phyloP scores from a whole-genome alignment of 1,140 invertebrate species.

The Drosophila lini region DNA sequence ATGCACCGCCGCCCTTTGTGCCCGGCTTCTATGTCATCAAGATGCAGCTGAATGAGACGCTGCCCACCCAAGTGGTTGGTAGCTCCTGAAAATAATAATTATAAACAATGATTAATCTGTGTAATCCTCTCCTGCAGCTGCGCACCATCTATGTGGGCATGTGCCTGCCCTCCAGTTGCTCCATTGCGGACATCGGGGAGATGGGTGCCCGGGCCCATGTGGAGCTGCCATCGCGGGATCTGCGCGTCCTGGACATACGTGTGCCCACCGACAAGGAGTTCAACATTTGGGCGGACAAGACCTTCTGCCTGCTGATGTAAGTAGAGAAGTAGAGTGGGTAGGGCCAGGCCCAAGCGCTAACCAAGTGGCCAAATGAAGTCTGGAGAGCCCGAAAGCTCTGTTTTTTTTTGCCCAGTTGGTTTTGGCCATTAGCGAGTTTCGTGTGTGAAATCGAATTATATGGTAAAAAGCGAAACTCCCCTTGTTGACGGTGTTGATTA shows the following conservation, averaged over 20 bases:
- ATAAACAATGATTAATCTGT: neutral
- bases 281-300: conserved; percentile 88
- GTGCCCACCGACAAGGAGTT: conserved; percentile 88
- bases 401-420: conserved; percentile 25
- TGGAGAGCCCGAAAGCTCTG: neutral
- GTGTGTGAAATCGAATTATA: conserved; percentile 43
- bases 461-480: conserved; percentile 49
- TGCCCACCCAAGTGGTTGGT: conserved; percentile 85
- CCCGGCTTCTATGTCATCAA: conserved; percentile 87
- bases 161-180: conserved; percentile 89
- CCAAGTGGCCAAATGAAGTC: conserved; percentile 14
- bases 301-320: conserved; percentile 90
- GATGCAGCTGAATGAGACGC: conserved; percentile 85
- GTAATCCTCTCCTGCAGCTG: conserved; percentile 84
- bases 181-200: conserved; percentile 86
- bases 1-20: conserved; percentile 85
- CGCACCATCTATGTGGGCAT: conserved; percentile 89
- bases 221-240: conserved; percentile 81
- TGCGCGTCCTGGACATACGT: conserved; percentile 86
- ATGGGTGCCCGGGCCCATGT: conserved; percentile 86
- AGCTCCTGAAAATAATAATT: neutral
- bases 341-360: neutral
- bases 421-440: conserved; percentile 39
- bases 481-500: conserved; percentile 17
- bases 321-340: conserved; percentile 41